Conservation (phyloP, 2,797 vertebrate genomes). For the Sarcophilus harrisii region DNA sequence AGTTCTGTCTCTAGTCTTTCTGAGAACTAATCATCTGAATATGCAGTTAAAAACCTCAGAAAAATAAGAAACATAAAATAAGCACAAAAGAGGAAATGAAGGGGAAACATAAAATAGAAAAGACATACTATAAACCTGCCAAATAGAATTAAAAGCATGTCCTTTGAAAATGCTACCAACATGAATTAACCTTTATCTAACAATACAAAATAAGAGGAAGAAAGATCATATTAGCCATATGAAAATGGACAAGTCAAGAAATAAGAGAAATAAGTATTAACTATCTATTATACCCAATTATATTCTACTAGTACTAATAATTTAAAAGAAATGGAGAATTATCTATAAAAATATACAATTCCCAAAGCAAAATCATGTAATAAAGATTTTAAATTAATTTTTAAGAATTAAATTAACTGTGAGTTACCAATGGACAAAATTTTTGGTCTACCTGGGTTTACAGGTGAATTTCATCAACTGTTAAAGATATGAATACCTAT, state of each 20-base stretch:
- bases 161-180: neutral
- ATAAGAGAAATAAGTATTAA: neutral
- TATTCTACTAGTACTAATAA: neutral
- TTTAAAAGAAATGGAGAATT: neutral
- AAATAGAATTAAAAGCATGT: neutral
- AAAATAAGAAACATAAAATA: neutral
- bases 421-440: no score
- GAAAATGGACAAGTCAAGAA: neutral
- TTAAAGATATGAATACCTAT: neutral
- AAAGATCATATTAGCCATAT: neutral
- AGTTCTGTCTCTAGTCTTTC: neutral
- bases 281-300: neutral
- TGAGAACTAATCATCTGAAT: neutral
- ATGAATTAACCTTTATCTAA: neutral
- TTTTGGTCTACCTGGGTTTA: no score
- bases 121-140: neutral
- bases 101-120: neutral
- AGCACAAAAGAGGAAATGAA: neutral
- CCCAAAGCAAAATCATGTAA: neutral
- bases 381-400: neutral
- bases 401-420: no score
- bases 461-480: no score
- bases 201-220: neutral
- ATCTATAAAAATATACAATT: neutral
- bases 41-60: neutral